These are phyloP conservation scores for Thymelicus acteon DNA, from an alignment of 2,888 invertebrate genomes.

Conservation along the genomic window DNA sequence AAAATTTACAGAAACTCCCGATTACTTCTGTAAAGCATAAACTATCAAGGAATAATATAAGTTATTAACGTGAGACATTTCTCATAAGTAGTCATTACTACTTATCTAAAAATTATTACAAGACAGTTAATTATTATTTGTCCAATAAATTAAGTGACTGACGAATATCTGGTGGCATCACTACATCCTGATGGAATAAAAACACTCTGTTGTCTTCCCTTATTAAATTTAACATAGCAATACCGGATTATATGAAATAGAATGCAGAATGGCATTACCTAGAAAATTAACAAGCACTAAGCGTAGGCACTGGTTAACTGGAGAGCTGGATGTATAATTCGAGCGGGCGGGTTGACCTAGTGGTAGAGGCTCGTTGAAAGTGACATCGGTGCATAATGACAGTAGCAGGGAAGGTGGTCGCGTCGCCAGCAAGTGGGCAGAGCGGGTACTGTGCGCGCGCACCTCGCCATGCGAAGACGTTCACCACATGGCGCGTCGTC, in stretches of 20 bases:
- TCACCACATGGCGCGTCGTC: constrained; percentile 81
- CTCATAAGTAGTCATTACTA: too few species aligned
- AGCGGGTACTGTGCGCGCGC: constrained; percentile 78
- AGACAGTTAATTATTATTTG: too few species aligned
- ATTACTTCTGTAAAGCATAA: too few species aligned
- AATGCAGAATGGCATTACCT: not conserved
- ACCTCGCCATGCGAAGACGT: constrained; percentile 83
- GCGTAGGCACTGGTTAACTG: constrained; percentile 28
- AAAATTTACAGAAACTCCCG: too few species aligned
- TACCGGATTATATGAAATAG: not conserved
- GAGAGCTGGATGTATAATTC: constrained; percentile 48
- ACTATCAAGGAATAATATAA: too few species aligned
- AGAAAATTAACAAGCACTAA: constrained; percentile 8
- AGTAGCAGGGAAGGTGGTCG: constrained; percentile 72
- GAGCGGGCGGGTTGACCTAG: constrained; percentile 69
- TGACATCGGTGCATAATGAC: constrained; percentile 70
- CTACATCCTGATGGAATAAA: too few species aligned
- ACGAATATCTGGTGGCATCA: too few species aligned
- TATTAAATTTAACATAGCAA: too few species aligned
- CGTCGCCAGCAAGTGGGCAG: constrained; percentile 49
- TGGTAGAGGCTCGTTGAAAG: constrained; percentile 71
- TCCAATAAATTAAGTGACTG: too few species aligned
- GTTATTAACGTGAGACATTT: too few species aligned
- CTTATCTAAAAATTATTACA: too few species aligned
- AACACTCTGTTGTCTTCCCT: too few species aligned